Percentiles rank a stretch among this genome's conserved stretches.
phyloP scores from a whole-genome alignment of 2,113 vertebrate genomes.

The Triplophysa rosa region DNA sequence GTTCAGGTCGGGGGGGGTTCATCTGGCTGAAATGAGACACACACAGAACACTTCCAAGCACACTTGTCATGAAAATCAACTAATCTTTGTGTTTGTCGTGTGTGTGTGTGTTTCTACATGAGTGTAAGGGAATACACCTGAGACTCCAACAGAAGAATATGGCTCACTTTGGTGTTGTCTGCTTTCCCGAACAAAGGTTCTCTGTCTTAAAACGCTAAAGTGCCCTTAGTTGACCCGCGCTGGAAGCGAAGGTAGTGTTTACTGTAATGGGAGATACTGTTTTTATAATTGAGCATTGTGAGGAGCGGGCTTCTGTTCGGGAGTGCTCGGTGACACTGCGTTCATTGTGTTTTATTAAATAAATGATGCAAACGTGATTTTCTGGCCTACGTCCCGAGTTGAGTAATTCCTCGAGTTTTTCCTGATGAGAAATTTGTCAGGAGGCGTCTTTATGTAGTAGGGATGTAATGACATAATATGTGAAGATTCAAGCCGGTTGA shows the following conservation, averaged over 20 bases:
- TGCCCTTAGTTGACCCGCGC: constrained; percentile 31
- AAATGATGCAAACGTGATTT: constrained; percentile 25
- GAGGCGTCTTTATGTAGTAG: constrained; percentile 57
- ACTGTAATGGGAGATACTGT: constrained; percentile 35
- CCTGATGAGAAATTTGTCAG: too few species aligned
- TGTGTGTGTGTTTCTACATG: constrained; percentile 16
- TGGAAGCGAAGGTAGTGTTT: constrained; percentile 40
- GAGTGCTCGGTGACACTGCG: constrained; percentile 19
- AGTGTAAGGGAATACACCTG: constrained; percentile 18
- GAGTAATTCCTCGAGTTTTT: constrained; percentile 2
- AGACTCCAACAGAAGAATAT: constrained; percentile 29
- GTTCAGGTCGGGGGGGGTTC: constrained; percentile 47
- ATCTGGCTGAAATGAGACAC: constrained; percentile 64
- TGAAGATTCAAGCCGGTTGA: too few species aligned
- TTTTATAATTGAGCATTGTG: constrained; percentile 39
- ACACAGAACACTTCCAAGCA: constrained; percentile 40
- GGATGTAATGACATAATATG: too few species aligned
- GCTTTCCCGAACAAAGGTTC: constrained; percentile 22
- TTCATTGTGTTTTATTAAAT: constrained; percentile 30
- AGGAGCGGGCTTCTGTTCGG: constrained; percentile 32
- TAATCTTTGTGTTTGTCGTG: constrained; percentile 33
- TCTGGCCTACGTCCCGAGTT: constrained; percentile 10
- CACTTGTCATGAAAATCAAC: constrained; percentile 31
- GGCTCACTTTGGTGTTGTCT: constrained; percentile 15
- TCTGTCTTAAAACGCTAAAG: constrained; percentile 41